phyloP scores from a whole-genome alignment of 1,140 invertebrate genomes.

The Himalopsyche phryganea region DNA sequence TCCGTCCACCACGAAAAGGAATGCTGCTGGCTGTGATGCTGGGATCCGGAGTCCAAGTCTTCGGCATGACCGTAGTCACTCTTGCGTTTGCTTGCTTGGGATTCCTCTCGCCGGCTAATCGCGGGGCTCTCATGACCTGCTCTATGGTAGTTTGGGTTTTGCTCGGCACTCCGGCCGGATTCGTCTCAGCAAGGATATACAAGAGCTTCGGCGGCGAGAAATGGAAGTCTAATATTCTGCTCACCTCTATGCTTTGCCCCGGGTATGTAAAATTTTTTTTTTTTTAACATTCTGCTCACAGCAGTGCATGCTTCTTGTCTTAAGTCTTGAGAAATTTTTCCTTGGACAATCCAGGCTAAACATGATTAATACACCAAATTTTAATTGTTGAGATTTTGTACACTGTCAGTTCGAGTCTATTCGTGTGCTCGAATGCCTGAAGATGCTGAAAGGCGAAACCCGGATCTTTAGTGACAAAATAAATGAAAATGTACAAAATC shows the following conservation, averaged over 20 bases:
- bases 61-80: constrained; percentile 66
- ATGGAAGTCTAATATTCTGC: constrained; percentile 96
- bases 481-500: too few species aligned
- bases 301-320: too few species aligned
- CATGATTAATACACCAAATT: too few species aligned
- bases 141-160: constrained; percentile 93
- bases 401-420: too few species aligned
- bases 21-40: constrained; percentile 94
- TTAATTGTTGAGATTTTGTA: too few species aligned
- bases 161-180: constrained; percentile 92
- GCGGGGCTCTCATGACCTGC: constrained; percentile 97
- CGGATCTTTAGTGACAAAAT: too few species aligned
- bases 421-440: too few species aligned
- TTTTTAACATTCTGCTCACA: not conserved
- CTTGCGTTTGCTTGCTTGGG: constrained; percentile 95
- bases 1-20: constrained; percentile 91
- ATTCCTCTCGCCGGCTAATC: constrained; percentile 96
- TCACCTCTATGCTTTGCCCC: constrained; percentile 93
- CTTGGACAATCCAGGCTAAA: too few species aligned
- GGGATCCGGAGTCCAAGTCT: constrained; percentile 92
- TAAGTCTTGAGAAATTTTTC: too few species aligned
- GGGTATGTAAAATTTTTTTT: constrained; percentile 68
- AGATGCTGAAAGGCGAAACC: too few species aligned
- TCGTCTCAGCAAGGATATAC: constrained; percentile 92
- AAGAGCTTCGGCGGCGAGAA: constrained; percentile 97